Conservation (phyloP, 2,888 invertebrate genomes). For the Nesidiocoris tenuis region DNA sequence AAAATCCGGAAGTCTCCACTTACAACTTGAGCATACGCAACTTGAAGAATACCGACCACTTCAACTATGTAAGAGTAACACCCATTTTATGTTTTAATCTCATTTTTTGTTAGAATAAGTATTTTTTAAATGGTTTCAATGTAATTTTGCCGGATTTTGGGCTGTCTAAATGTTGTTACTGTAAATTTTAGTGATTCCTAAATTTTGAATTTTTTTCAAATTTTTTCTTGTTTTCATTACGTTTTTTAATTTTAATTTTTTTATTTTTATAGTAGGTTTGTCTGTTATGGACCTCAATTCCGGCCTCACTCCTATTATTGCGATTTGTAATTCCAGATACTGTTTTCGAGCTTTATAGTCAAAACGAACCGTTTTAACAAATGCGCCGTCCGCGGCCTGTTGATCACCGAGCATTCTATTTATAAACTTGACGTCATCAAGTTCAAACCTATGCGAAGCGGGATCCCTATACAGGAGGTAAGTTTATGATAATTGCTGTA, state of each 20-base stretch:
- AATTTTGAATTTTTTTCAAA: no score
- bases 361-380: constrained; percentile 75
- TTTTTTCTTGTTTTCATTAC: no score
- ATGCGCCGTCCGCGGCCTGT: constrained; percentile 81
- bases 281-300: no score
- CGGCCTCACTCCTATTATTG: neutral
- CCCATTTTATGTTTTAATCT: no score
- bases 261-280: no score
- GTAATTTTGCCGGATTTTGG: neutral
- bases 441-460: constrained; percentile 84
- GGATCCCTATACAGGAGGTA: constrained; percentile 75
- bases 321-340: constrained; percentile 53
- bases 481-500: no score
- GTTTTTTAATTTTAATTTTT: no score
- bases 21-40: constrained; percentile 69
- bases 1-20: constrained; percentile 66
- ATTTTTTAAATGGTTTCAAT: neutral
- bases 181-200: neutral
- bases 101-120: no score
- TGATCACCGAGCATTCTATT: constrained; percentile 79
- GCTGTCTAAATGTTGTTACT: neutral
- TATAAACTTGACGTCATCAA: constrained; percentile 85
- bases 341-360: constrained; percentile 68
- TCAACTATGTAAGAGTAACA: constrained; percentile 54
- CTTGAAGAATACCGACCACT: constrained; percentile 67